phyloP scores from a whole-genome alignment of 2,113 vertebrate species.

The Phylloscopus trochilus region DNA sequence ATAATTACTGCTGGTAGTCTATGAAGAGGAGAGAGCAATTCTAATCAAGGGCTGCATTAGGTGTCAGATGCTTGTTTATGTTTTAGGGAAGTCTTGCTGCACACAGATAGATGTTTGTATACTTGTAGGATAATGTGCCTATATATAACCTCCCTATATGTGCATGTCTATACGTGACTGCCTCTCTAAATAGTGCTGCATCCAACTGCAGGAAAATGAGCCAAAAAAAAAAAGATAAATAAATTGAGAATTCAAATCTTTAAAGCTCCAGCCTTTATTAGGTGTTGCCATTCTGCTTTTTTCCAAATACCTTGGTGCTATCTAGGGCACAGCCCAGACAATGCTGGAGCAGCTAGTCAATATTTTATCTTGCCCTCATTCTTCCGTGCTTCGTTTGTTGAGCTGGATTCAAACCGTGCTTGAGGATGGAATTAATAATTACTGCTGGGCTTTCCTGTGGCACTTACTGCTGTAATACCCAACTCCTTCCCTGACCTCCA shows the following conservation, averaged over 20 bases:
- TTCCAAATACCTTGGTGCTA: not conserved
- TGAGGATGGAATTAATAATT: slow-evolving; percentile 53
- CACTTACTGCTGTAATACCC: not conserved
- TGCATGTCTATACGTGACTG: not conserved
- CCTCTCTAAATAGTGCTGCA: not conserved
- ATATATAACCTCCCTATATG: fast-evolving
- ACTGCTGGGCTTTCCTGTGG: slow-evolving; percentile 13
- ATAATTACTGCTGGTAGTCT: slow-evolving; percentile 22
- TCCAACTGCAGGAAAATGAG: not conserved
- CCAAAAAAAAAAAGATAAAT: not conserved
- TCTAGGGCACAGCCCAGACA: slow-evolving; percentile 33
- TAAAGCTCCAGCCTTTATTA: not conserved
- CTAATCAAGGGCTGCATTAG: not conserved
- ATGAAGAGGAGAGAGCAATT: not conserved
- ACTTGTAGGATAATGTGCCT: not conserved
- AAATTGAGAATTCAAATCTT: not conserved
- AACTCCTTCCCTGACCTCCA: not conserved
- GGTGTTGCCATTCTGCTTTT: not conserved
- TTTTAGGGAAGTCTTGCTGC: not conserved
- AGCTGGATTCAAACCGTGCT: not conserved
- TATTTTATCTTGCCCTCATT: slow-evolving; percentile 55
- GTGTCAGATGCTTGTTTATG: not conserved
- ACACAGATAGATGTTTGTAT: not conserved
- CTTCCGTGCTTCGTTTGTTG: slow-evolving; percentile 6
- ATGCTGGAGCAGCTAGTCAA: slow-evolving; percentile 45